Percentiles rank a stretch among this genome's conserved stretches.
Conservation (phyloP, 2,113 vertebrate genomes). For the Halcyon senegalensis region DNA sequence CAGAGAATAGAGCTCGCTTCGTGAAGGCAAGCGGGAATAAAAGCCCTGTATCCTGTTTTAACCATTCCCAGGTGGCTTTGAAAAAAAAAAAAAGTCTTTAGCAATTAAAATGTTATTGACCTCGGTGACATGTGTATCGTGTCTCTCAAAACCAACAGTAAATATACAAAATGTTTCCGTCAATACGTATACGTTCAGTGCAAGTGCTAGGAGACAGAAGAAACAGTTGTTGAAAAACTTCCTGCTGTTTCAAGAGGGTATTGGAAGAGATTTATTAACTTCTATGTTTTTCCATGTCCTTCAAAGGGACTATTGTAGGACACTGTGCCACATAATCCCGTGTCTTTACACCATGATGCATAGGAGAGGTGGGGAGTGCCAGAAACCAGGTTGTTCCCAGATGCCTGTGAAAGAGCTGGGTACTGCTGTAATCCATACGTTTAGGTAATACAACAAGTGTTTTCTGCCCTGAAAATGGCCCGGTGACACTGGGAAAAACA, state of each 20-base stretch:
- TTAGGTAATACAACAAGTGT: slow-evolving; percentile 11
- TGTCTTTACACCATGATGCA: neutral
- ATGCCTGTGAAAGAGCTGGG: neutral
- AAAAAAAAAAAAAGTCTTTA: slow-evolving; percentile 54
- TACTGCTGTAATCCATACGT: slow-evolving; percentile 6
- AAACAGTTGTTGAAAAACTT: neutral
- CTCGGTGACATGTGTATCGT: slow-evolving; percentile 63
- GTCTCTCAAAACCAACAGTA: slow-evolving; percentile 61
- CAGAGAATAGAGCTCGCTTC: slow-evolving; percentile 70
- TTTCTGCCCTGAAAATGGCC: neutral
- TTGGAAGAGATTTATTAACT: neutral
- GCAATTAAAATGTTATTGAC: slow-evolving; percentile 76
- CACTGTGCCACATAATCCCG: neutral
- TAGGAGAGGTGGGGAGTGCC: neutral
- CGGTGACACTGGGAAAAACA: neutral
- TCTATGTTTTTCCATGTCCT: neutral
- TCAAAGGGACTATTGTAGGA: slow-evolving; percentile 43
- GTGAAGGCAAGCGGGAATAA: slow-evolving; percentile 72
- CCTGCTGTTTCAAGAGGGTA: neutral
- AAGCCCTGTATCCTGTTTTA: slow-evolving; percentile 77
- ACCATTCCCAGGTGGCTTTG: slow-evolving; percentile 71
- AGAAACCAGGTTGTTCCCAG: slow-evolving; percentile 18
- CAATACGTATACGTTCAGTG: slow-evolving; percentile 32
- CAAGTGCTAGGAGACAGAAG: neutral
- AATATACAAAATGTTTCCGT: slow-evolving; percentile 72